Evolutionary conservation across 1,140 invertebrate genomes (phyloP), one percentile per base, ranked within the genome.

Genomic region (Gyrodactylus salaris): DNA sequence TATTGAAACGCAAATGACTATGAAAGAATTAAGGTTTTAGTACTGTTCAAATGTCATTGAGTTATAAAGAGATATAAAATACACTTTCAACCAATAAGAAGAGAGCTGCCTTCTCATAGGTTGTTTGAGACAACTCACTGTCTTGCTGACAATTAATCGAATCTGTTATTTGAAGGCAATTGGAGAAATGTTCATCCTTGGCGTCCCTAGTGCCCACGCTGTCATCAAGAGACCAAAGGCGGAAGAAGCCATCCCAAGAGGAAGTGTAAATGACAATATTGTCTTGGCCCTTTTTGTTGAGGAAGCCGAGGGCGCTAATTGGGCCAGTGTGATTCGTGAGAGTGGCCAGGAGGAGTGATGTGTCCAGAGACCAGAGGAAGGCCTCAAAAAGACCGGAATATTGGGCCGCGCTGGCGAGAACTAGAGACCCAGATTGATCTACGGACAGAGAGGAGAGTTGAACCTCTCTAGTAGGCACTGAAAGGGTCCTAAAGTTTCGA

Each of bases 401-500:
- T n/a, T 54, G 7, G 34, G 7, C n/a, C n/a, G 34, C 34, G n/a
- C 34, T 92, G 2, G 92, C 91, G 26, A 88, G 89, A 25, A 96
- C 85, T 76, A 97, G 85, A 78, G 96, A 91, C 26, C 89, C 87
- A 76, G 87, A 88, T 1, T 84, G 82, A 79, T 97, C 92, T 7
- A 96, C 79, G 0, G 90, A 86, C 0, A 95, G 83, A 78, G 88
- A 91, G n/a, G 86, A 85, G 80, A 98, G 94, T 81, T 97, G 92
- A 0, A 88, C 88, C n/a, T 89, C 87, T 75, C 85, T 83, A 16
- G 34, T 16, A 0, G 90, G 89, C 0, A 89, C 88, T 0, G 91
- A 90, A 72, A 95, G 87, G 0, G 93, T 97, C 75, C 89, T 85
- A 81, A 97, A 97, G 81, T 97, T 97, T 73, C 92, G 87, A 81